phyloP scores from a whole-genome alignment of 2,888 invertebrate genomes.

The Sphaerophoria taeniata region DNA sequence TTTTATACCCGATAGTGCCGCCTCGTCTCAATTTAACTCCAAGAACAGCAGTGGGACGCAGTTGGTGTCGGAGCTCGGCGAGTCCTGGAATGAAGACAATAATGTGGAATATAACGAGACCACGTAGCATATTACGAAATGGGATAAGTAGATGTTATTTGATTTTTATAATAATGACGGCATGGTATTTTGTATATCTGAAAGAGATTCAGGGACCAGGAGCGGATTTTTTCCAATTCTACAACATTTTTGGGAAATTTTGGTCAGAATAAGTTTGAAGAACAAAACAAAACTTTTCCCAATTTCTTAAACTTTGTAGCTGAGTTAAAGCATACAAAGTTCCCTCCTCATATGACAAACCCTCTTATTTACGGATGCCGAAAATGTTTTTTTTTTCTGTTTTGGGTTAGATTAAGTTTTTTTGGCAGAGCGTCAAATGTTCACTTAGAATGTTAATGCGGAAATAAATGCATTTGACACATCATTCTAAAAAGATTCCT shows the following conservation, averaged over 20 bases:
- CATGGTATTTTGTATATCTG: slow-evolving; percentile 3
- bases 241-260: no score
- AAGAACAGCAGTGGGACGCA: no score
- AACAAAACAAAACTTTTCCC: no score
- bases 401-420: slow-evolving; percentile 58
- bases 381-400: slow-evolving; percentile 18
- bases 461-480: slow-evolving; percentile 73
- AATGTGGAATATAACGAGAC: slow-evolving; percentile 72
- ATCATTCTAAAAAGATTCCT: slow-evolving; percentile 60
- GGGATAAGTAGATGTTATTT: slow-evolving; percentile 74
- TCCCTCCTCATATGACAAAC: not conserved
- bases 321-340: no score
- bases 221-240: not conserved
- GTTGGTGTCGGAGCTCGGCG: no score
- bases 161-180: slow-evolving; percentile 72
- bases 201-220: not conserved
- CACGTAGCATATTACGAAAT: slow-evolving; percentile 72
- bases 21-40: not conserved
- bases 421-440: slow-evolving; percentile 70
- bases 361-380: slow-evolving; percentile 4
- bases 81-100: slow-evolving; percentile 58
- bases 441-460: slow-evolving; percentile 72
- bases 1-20: slow-evolving; percentile 22
- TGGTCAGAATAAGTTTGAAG: no score
- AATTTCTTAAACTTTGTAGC: no score